Evolutionary conservation across 2,113 vertebrate genomes (phyloP).

Genomic region (Atherinomorus stipes): DNA sequence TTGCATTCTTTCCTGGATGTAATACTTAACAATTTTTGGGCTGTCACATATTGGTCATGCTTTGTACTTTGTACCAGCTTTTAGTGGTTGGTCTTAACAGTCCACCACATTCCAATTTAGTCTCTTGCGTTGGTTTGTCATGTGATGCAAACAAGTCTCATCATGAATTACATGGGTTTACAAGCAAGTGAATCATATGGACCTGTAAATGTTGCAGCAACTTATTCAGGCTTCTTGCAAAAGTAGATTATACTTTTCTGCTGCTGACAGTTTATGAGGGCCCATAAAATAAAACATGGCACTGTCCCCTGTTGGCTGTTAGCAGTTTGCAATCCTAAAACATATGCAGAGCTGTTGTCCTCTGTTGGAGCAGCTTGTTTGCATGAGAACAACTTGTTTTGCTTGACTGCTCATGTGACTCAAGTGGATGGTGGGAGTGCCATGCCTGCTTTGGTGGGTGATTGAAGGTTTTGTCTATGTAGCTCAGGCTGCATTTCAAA

Average conservation of each 20-base stretch:
- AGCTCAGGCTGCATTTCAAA: neutral
- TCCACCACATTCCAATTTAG: no score
- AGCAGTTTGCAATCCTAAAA: neutral
- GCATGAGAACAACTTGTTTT: constrained; percentile 37
- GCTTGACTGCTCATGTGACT: constrained; percentile 60
- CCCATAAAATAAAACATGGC: neutral
- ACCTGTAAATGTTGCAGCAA: no score
- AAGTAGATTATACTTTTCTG: neutral
- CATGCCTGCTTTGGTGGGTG: constrained; percentile 13
- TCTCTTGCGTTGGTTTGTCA: no score
- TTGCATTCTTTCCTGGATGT: neutral
- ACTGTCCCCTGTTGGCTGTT: neutral
- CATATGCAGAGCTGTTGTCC: no score
- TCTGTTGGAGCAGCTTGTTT: constrained; percentile 3
- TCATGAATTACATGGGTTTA: no score
- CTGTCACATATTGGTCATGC: no score
- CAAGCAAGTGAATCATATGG: no score
- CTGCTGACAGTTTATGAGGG: neutral
- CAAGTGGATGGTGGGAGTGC: neutral
- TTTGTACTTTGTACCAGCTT: no score
- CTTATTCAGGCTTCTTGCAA: no score
- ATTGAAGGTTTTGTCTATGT: neutral
- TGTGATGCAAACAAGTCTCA: no score
- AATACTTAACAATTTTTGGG: no score
- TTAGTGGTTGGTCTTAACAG: no score